phyloP scores from a whole-genome alignment of 2,797 vertebrate species.

The Sphaeramia orbicularis region DNA sequence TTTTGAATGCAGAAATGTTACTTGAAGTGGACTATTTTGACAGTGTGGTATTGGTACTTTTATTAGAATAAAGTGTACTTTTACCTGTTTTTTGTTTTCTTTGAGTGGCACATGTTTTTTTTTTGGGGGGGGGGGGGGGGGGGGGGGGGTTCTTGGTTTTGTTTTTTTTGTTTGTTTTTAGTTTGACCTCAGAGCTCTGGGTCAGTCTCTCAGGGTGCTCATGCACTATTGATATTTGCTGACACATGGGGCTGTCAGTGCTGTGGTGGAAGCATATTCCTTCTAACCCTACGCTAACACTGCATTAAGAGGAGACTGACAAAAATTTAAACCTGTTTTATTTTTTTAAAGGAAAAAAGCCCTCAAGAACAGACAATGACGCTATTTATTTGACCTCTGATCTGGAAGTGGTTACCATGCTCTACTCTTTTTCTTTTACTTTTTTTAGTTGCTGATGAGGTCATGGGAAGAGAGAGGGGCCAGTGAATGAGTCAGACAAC shows the following conservation, averaged over 20 bases:
- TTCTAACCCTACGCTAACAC: neutral
- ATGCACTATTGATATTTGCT: neutral
- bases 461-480: conserved; percentile 13
- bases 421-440: neutral
- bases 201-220: neutral
- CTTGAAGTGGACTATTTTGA: no score
- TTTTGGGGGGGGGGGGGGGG: no score
- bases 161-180: no score
- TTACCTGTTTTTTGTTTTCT: neutral
- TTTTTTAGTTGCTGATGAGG: conserved; percentile 13
- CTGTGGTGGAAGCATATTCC: neutral
- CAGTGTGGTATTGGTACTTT: no score
- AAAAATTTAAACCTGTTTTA: neutral
- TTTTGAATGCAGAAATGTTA: no score
- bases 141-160: no score
- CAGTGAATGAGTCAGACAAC: neutral
- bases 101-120: neutral
- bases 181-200: neutral
- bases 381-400: conserved; percentile 2
- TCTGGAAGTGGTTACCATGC: conserved; percentile 8
- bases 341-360: no score
- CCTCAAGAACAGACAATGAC: neutral
- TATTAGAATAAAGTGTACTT: no score
- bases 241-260: neutral
- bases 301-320: neutral